Conservation (phyloP, 2,113 vertebrate species). For the Pleuronectes platessa region DNA sequence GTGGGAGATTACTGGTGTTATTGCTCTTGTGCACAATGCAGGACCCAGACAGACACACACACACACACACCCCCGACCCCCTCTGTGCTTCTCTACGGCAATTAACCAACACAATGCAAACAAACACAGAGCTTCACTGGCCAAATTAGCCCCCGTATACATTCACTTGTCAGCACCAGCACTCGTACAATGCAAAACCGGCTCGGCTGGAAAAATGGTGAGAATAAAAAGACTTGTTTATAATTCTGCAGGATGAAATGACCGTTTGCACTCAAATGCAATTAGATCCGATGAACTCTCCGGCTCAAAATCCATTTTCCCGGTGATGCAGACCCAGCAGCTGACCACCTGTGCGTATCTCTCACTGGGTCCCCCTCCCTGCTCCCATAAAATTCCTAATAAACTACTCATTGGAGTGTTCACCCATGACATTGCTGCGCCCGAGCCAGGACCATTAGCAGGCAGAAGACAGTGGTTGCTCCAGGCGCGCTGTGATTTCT, state of each 20-base stretch:
- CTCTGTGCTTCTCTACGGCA: conserved; percentile 26
- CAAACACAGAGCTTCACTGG: conserved; percentile 37
- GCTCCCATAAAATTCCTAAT: conserved; percentile 59
- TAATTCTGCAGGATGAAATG: conserved; percentile 31
- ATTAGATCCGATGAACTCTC: conserved; percentile 28
- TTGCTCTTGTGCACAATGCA: conserved; percentile 36
- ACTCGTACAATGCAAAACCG: not conserved
- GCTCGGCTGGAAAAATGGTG: too few relatives aligned
- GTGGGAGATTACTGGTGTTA: conserved; percentile 31
- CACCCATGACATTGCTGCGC: conserved; percentile 62
- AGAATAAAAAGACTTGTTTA: not conserved
- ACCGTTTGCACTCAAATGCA: conserved; percentile 16
- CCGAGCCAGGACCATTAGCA: conserved; percentile 62
- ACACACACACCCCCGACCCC: conserved; percentile 3
- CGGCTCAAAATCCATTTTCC: conserved; percentile 33
- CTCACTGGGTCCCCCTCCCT: conserved; percentile 29
- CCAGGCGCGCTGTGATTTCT: conserved; percentile 56
- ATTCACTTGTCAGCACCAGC: conserved; percentile 11
- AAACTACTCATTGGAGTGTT: conserved; percentile 65
- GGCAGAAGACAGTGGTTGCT: conserved; percentile 57
- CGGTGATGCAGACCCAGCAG: conserved; percentile 12
- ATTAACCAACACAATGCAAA: conserved; percentile 57
- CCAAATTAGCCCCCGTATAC: conserved; percentile 20
- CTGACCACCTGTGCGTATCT: conserved; percentile 61
- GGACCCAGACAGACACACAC: conserved; percentile 24